Base-by-base conservation (phyloP, 2,797 vertebrate species). In the Hemibagrus guttatus region DNA sequence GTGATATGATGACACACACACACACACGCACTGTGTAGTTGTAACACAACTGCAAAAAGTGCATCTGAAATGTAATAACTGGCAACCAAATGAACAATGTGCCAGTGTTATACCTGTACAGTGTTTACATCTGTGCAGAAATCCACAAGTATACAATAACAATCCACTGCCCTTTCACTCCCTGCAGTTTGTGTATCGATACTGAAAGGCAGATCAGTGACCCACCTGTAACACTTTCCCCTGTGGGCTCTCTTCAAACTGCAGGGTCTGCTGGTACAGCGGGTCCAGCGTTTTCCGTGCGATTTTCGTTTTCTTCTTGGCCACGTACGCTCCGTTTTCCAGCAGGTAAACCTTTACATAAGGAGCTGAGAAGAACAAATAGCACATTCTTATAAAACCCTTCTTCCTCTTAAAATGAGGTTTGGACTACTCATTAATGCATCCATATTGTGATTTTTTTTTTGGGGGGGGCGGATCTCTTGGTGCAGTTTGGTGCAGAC, bases 251-350 rank as follows among this genome's bases (percentile, higher is more conserved):
- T 99, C 98, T 72, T 98, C 98, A 90, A 99, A 99, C 90, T 97
- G 96, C 92, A 99, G 93, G 63, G 96, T 97, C 93, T 99, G 98
- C 90, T 99, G 98, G 93, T 99, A 99, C 88, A 99, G 94, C 78
- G 98, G 98, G 94, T 99, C 98, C 58, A 99, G 97, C 13, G 98
- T 99, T 96, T 99, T 99, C 91, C 98, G 94, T 90, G 98, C 98
- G 94, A 99, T 99, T 94, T 99, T 98, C 87, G 98, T 99, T 95
- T 99, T 99, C 95, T 99, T 99, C 94, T 99, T 99, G 93, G 97
- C 98, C 94, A 99, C 96, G 83, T 99, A 99, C 0, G 97, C 96
- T 91, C 98, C 98, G 46, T 99, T 99, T 94, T 98, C 97, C 94
- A 99, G 93, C 92, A 99, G 95, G 89, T 99, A 99, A 31, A 99